phyloP scores from a whole-genome alignment of 1,140 invertebrate species.

The Parasteatoda tepidariorum region DNA sequence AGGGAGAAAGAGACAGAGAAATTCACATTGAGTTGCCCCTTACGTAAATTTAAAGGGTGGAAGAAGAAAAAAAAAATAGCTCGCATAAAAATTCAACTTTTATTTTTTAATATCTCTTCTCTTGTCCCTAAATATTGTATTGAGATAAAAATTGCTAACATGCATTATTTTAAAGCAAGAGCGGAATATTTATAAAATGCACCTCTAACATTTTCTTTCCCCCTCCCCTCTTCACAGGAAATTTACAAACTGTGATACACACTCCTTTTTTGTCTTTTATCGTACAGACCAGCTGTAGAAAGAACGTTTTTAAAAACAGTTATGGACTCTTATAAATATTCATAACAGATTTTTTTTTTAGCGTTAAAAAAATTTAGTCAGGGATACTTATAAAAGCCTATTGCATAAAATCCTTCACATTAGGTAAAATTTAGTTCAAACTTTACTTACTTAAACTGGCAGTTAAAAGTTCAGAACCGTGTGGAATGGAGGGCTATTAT shows the following conservation, averaged over 20 bases:
- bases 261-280: too few species aligned
- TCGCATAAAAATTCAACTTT: not conserved
- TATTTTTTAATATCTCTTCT: not conserved
- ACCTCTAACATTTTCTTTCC: not conserved
- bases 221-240: not conserved
- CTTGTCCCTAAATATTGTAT: not conserved
- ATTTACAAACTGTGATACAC: too few species aligned
- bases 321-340: not conserved
- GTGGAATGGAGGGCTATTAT: too few species aligned
- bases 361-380: too few species aligned
- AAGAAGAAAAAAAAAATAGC: not conserved
- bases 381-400: too few species aligned
- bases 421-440: too few species aligned
- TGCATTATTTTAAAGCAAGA: not conserved
- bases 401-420: too few species aligned
- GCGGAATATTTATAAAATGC: not conserved
- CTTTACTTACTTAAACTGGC: too few species aligned
- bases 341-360: too few species aligned
- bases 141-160: not conserved
- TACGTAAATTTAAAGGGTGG: too few species aligned
- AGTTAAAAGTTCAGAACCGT: too few species aligned
- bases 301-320: not conserved
- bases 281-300: not conserved
- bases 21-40: not conserved
- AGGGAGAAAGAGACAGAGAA: not conserved